These are phyloP conservation scores for Adela reaumurella DNA, from an alignment of 2,888 invertebrate genomes.

Conservation along the genomic window DNA sequence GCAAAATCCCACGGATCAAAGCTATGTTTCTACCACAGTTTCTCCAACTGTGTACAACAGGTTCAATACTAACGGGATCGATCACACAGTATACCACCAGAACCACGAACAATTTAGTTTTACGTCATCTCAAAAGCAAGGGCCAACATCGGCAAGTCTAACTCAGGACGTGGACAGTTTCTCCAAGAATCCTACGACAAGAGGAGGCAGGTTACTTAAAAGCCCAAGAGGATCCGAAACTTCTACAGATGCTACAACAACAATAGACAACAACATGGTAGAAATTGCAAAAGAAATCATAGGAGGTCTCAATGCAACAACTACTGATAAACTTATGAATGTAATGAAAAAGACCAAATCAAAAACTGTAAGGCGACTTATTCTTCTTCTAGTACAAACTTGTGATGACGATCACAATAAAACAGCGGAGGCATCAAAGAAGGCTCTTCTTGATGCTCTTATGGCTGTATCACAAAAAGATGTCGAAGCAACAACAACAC, in stretches of 20 bases:
- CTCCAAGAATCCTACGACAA: conserved; percentile 13
- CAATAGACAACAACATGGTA: conserved; percentile 63
- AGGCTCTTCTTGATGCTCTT: conserved; percentile 64
- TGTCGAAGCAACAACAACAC: conserved; percentile 46
- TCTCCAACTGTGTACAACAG: conserved; percentile 11
- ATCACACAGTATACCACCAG: background rate
- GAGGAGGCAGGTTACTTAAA: conserved; percentile 32
- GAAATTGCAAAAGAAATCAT: conserved; percentile 73
- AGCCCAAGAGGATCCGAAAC: conserved; percentile 40
- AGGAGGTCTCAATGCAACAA: conserved; percentile 70
- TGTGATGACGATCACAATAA: conserved; percentile 70
- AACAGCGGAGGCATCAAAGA: conserved; percentile 67
- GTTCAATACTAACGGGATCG: background rate
- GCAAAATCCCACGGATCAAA: conserved; percentile 26
- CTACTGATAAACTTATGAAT: conserved; percentile 68
- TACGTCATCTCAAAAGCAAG: background rate
- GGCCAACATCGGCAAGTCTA: background rate
- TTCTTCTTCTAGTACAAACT: conserved; percentile 73
- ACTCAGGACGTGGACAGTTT: background rate
- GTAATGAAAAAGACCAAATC: conserved; percentile 82
- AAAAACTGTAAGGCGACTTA: conserved; percentile 68
- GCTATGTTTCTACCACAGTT: conserved; percentile 14
- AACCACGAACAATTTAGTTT: background rate
- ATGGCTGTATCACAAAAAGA: conserved; percentile 61
- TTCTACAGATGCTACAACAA: conserved; percentile 56